Evolutionary conservation across 2,888 invertebrate species (phyloP).

Genomic region (Melanostoma mellinum): DNA sequence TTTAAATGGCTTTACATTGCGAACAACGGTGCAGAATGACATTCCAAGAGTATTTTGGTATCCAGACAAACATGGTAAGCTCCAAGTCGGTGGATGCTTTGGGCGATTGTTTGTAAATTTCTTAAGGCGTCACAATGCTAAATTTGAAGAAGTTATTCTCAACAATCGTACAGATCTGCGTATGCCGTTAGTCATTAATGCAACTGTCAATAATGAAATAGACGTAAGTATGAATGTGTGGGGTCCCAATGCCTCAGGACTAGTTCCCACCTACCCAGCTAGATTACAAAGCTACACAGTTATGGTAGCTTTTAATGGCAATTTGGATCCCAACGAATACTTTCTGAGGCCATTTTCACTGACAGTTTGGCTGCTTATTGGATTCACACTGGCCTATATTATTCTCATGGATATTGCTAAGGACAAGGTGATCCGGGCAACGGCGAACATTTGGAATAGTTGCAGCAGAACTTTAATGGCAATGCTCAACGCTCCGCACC

Average conservation of each 20-base stretch:
- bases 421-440: neutral
- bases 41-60: slow-evolving; percentile 43
- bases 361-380: slow-evolving; percentile 8
- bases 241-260: neutral
- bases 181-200: slow-evolving; percentile 7
- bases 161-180: slow-evolving; percentile 11
- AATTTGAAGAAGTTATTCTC: slow-evolving; percentile 31
- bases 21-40: slow-evolving; percentile 40
- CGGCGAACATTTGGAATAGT: slow-evolving; percentile 11
- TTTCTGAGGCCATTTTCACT: slow-evolving; percentile 29
- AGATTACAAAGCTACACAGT: neutral
- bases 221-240: slow-evolving; percentile 57
- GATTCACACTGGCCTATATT: slow-evolving; percentile 2
- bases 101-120: slow-evolving; percentile 27
- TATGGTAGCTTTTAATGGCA: slow-evolving; percentile 35
- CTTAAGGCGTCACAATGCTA: slow-evolving; percentile 42
- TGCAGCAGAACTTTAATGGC: slow-evolving; percentile 29
- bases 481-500: slow-evolving; percentile 12
- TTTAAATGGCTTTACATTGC: slow-evolving; percentile 47
- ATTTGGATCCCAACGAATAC: slow-evolving; percentile 39
- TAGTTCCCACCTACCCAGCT: slow-evolving; percentile 41
- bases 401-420: neutral
- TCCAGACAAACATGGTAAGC: neutral
- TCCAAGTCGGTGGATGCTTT: slow-evolving; percentile 34
- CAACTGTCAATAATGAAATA: slow-evolving; percentile 16